These are phyloP conservation scores for Gorsachius magnificus DNA, from an alignment of 2,797 vertebrate genomes.

Conservation along the genomic window DNA sequence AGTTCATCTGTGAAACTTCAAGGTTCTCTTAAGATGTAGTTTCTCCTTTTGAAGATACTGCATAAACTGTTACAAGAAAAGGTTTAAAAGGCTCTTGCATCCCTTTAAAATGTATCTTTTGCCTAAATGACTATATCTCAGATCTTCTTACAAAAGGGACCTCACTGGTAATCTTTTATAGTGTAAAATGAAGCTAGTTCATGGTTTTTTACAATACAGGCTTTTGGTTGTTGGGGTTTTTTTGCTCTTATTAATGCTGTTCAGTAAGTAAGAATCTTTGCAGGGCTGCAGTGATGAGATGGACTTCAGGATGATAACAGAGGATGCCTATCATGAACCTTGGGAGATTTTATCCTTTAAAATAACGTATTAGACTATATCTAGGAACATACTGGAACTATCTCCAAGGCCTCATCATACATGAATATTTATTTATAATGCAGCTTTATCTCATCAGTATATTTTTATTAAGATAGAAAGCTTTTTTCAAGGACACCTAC, in stretches of 20 bases:
- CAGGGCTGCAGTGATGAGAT: not conserved
- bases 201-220: not conserved
- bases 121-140: not conserved
- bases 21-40: not conserved
- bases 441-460: not conserved
- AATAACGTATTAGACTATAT: not conserved
- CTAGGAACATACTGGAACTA: not conserved
- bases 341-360: not conserved
- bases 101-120: not conserved
- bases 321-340: not conserved
- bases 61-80: not conserved
- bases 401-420: not conserved
- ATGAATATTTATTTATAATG: slow-evolving; percentile 33
- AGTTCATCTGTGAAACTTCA: not conserved
- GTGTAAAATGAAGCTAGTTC: not conserved
- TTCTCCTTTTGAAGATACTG: not conserved
- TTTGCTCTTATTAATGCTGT: not conserved
- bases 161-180: not conserved
- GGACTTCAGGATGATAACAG: not conserved
- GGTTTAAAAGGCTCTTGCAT: not conserved
- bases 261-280: not conserved
- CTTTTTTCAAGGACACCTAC: not conserved
- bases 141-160: not conserved
- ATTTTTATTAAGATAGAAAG: not conserved
- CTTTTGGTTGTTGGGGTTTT: not conserved